phyloP scores from a whole-genome alignment of 2,113 vertebrate species.

The Myxocyprinus asiaticus region DNA sequence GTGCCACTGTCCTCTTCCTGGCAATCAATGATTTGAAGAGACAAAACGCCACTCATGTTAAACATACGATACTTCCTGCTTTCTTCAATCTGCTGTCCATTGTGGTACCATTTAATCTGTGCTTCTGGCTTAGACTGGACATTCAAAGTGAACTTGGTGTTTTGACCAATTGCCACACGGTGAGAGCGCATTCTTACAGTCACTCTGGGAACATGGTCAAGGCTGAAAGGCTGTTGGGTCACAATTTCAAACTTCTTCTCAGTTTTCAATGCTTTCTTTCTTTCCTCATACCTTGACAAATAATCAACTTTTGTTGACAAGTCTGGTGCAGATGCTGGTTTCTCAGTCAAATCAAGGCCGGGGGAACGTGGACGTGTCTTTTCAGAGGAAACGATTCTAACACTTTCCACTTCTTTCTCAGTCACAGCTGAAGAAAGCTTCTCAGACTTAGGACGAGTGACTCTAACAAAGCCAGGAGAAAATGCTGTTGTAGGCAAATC shows the following conservation, averaged over 20 bases:
- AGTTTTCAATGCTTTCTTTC: conserved; percentile 90
- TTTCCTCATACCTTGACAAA: conserved; percentile 91
- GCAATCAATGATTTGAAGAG: conserved; percentile 88
- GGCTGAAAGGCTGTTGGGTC: conserved; percentile 89
- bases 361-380: conserved; percentile 80
- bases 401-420: conserved; percentile 66
- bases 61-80: conserved; percentile 85
- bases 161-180: conserved; percentile 83
- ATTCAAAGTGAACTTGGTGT: conserved; percentile 90
- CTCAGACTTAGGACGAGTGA: conserved; percentile 83
- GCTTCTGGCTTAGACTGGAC: conserved; percentile 91
- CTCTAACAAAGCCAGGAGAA: conserved; percentile 83
- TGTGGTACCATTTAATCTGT: conserved; percentile 92
- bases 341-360: conserved; percentile 78
- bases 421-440: conserved; percentile 69
- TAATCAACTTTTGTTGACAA: conserved; percentile 87
- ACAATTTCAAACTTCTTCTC: conserved; percentile 88
- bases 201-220: conserved; percentile 90
- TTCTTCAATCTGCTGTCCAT: conserved; percentile 84
- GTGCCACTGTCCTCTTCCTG: conserved; percentile 90
- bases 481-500: conserved; percentile 79
- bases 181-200: conserved; percentile 96
- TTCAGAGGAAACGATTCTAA: conserved; percentile 79
- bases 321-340: conserved; percentile 82
- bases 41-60: conserved; percentile 89